Percentiles rank a stretch among this genome's conserved stretches.
phyloP scores from a whole-genome alignment of 2,797 vertebrate species.

The Tenualosa thibaudeaui region DNA sequence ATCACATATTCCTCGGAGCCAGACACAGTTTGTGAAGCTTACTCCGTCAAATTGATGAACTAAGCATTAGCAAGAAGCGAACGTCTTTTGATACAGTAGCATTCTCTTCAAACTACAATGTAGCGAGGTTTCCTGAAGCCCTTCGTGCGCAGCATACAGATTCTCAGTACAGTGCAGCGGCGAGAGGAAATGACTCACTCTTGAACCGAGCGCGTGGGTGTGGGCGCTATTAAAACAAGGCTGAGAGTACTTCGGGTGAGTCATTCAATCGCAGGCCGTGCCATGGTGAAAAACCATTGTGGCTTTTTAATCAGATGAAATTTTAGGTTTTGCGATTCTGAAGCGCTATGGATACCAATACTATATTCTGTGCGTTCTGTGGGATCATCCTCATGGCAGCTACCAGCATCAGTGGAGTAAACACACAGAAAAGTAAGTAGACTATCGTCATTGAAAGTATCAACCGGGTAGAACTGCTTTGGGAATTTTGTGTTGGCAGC shows the following conservation, averaged over 20 bases:
- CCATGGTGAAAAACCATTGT: conserved; percentile 68
- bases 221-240: conserved; percentile 80
- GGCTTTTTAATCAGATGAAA: conserved; percentile 67
- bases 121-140: not conserved
- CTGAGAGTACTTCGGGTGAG: conserved; percentile 72
- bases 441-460: not conserved
- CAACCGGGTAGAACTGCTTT: not conserved
- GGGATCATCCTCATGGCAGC: conserved; percentile 66
- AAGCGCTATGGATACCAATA: conserved; percentile 62
- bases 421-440: conserved; percentile 74
- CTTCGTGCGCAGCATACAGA: conserved; percentile 52
- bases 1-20: not conserved
- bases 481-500: not conserved
- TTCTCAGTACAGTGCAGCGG: conserved; percentile 64
- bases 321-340: conserved; percentile 61
- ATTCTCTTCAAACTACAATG: conserved; percentile 23
- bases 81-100: not conserved
- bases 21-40: not conserved
- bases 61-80: not conserved
- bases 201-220: conserved; percentile 76
- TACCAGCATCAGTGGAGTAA: conserved; percentile 58
- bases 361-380: conserved; percentile 60
- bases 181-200: conserved; percentile 79
- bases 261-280: conserved; percentile 76
- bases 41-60: not conserved